These are phyloP conservation scores for Magallana nippona DNA, from an alignment of 2,888 invertebrate genomes.

Conservation along the genomic window DNA sequence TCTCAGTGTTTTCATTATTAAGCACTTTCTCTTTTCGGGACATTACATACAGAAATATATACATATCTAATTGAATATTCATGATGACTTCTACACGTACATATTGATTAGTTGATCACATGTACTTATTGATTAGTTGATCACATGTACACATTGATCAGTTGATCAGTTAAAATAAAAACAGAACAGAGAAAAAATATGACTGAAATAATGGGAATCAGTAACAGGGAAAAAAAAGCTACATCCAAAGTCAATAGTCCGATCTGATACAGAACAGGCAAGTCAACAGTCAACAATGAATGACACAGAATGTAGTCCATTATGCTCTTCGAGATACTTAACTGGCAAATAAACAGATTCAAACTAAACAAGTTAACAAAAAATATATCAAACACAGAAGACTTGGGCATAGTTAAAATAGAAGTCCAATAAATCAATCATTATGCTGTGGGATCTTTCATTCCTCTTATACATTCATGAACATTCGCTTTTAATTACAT, in stretches of 20 bases:
- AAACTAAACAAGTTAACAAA: neutral
- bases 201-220: neutral
- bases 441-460: too few relatives aligned
- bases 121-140: too few relatives aligned
- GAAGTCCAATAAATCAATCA: too few relatives aligned
- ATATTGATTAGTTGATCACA: too few relatives aligned
- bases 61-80: neutral
- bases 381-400: too few relatives aligned
- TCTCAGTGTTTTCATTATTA: neutral
- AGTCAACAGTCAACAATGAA: neutral
- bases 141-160: too few relatives aligned
- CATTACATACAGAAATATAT: constrained; percentile 1
- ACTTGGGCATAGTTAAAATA: too few relatives aligned
- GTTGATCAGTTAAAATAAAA: too few relatives aligned
- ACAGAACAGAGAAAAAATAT: neutral
- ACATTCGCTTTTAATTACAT: too few relatives aligned
- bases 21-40: neutral
- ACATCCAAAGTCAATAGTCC: neutral
- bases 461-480: too few relatives aligned
- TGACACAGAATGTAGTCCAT: constrained; percentile 3
- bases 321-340: neutral
- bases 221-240: constrained; percentile 1
- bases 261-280: neutral
- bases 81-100: neutral
- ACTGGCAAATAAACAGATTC: neutral